A percentile compares a stretch with the other conserved stretches of the same genome.
These are phyloP conservation scores for Pangasius djambal DNA, from an alignment of 2,797 vertebrate genomes.

Conservation along the genomic window DNA sequence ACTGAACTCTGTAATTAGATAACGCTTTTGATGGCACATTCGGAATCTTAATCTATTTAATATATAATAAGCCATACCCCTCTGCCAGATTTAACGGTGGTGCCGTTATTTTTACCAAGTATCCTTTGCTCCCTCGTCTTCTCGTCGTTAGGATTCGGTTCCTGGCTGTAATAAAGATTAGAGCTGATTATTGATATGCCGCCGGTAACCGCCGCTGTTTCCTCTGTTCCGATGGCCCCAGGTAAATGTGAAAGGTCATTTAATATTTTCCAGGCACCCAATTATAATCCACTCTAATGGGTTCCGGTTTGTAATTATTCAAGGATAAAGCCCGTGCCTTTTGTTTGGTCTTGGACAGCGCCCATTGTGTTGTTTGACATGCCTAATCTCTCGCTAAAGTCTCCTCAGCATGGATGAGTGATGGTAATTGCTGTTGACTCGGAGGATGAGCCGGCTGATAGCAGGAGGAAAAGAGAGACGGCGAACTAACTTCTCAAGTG, in stretches of 20 bases:
- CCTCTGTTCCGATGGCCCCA: slow-evolving; percentile 74
- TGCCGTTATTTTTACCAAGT: slow-evolving; percentile 67
- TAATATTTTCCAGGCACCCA: slow-evolving; percentile 84
- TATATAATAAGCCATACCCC: slow-evolving; percentile 81
- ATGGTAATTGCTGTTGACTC: slow-evolving; percentile 81
- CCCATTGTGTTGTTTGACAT: slow-evolving; percentile 75
- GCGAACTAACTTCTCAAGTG: slow-evolving; percentile 51
- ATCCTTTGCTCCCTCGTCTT: slow-evolving; percentile 77
- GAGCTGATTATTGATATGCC: slow-evolving; percentile 83
- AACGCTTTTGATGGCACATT: slow-evolving; percentile 91
- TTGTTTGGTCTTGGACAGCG: slow-evolving; percentile 77
- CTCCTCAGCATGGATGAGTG: slow-evolving; percentile 75
- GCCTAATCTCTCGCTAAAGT: slow-evolving; percentile 79
- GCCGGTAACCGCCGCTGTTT: slow-evolving; percentile 78
- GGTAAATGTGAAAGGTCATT: slow-evolving; percentile 90
- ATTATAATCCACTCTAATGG: slow-evolving; percentile 86
- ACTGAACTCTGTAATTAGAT: slow-evolving; percentile 94
- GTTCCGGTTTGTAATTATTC: slow-evolving; percentile 83
- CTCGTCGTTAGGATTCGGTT: slow-evolving; percentile 80
- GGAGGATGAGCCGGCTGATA: slow-evolving; percentile 66
- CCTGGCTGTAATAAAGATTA: slow-evolving; percentile 83
- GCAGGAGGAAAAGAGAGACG: slow-evolving; percentile 38
- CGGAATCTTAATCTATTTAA: slow-evolving; percentile 95
- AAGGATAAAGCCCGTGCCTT: slow-evolving; percentile 78
- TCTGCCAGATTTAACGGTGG: slow-evolving; percentile 29